Evolutionary conservation across 2,113 vertebrate genomes (phyloP).

Genomic region (Chlamydotis undulata): DNA sequence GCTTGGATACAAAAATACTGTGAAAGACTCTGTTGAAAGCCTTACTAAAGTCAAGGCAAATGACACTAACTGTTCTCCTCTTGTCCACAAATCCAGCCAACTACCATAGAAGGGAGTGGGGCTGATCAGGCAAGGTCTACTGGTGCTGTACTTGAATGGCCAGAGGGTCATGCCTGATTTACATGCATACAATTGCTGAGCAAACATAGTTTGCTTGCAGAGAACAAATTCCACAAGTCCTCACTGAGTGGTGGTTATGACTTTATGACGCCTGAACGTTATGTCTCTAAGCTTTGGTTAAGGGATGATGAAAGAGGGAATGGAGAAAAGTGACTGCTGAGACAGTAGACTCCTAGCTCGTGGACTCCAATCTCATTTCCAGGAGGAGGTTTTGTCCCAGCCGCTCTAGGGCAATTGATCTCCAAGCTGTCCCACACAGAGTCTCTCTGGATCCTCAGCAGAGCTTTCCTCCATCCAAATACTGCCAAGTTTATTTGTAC

Average conservation of each 20-base stretch:
- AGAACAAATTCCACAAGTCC: neutral
- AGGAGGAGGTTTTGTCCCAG: neutral
- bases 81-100: neutral
- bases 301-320: neutral
- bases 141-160: neutral
- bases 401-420: neutral
- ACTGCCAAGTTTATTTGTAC: neutral
- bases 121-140: neutral
- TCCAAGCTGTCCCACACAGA: neutral
- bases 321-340: neutral
- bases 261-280: neutral
- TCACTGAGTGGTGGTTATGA: neutral
- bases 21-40: neutral
- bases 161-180: neutral
- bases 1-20: neutral
- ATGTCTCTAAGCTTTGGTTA: neutral
- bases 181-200: accelerated
- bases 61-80: neutral
- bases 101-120: neutral
- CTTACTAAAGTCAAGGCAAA: neutral
- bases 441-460: neutral
- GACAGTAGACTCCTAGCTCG: neutral
- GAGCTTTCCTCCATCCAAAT: neutral
- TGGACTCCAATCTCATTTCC: neutral
- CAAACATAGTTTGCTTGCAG: neutral